These are phyloP conservation scores for Dolichallabes microphthalmus DNA, from an alignment of 2,113 vertebrate species.

Conservation along the genomic window DNA sequence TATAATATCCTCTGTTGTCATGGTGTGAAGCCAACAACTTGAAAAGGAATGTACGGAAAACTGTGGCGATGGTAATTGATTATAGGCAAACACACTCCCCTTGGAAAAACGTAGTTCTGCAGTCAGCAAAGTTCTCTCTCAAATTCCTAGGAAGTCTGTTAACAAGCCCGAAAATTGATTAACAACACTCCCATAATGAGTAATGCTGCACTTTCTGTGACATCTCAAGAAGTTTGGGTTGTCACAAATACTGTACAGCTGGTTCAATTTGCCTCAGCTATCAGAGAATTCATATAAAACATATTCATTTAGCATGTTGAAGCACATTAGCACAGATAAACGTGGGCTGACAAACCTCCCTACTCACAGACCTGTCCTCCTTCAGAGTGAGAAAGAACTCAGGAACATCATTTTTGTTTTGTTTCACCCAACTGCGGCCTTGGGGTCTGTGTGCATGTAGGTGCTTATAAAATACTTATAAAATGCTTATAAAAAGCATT, in stretches of 20 bases:
- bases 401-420: background rate
- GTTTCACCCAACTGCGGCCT: background rate
- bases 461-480: no score
- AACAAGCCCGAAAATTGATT: background rate
- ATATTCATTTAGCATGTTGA: background rate
- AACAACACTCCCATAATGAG: background rate
- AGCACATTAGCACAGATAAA: background rate
- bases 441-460: no score
- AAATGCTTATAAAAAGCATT: no score
- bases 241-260: background rate
- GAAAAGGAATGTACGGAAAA: background rate
- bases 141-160: background rate
- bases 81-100: background rate
- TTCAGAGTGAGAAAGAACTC: background rate
- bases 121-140: background rate
- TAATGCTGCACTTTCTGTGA: background rate
- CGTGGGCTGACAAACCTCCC: background rate
- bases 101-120: background rate
- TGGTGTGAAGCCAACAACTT: background rate
- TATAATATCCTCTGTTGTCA: background rate
- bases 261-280: background rate
- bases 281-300: background rate
- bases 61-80: background rate
- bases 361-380: background rate
- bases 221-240: background rate